phyloP scores from a whole-genome alignment of 53 echinoderm and acorn worm genomes.

The Paracentrotus lividus region DNA sequence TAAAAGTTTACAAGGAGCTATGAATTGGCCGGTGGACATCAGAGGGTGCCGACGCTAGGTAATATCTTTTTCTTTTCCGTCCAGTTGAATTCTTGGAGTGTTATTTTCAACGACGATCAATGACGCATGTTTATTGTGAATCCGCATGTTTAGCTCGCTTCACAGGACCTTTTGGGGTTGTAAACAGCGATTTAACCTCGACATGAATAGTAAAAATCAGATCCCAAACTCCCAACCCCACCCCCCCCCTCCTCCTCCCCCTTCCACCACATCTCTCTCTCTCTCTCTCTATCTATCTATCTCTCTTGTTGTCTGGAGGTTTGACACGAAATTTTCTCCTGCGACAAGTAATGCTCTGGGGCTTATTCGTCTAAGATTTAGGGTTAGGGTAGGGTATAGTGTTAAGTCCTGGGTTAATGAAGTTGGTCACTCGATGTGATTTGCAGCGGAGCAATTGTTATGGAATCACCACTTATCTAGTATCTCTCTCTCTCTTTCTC shows the following conservation, averaged over 20 bases:
- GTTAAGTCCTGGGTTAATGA: no score
- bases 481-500: neutral
- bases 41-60: conserved; percentile 72
- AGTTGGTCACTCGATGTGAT: no score
- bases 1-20: conserved; percentile 70
- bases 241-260: neutral
- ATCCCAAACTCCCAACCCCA: neutral
- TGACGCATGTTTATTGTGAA: conserved; percentile 69
- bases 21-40: conserved; percentile 62
- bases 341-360: no score
- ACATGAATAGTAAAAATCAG: conserved; percentile 30
- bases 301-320: no score
- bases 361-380: no score
- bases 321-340: no score
- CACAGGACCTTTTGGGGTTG: conserved; percentile 45
- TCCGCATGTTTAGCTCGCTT: conserved; percentile 49
- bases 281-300: neutral
- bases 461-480: no score
- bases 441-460: no score
- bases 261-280: conserved; percentile 18
- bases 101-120: conserved; percentile 65
- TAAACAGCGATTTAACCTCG: conserved; percentile 61
- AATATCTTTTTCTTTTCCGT: conserved; percentile 63
- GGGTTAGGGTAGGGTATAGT: no score
- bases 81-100: conserved; percentile 52